Base-by-base conservation (phyloP, 2,113 vertebrate genomes). In the Papio anubis region DNA sequence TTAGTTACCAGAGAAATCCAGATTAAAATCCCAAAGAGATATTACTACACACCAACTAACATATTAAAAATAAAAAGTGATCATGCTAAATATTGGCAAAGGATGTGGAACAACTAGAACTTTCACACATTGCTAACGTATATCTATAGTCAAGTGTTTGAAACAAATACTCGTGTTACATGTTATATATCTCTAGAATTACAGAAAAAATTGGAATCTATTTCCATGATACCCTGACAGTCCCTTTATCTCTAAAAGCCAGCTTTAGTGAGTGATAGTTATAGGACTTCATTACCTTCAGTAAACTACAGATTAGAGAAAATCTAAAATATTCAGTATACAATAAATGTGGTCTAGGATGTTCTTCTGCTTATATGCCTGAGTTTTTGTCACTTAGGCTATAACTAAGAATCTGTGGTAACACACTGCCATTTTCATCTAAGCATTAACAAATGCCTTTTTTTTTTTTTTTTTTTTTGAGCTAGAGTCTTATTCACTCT, bases 311-410 rank as follows among this genome's bases (percentile, higher is more conserved):
- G 45, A 83, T 93, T 70, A 83, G 81, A 78, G 16, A 17, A 82
- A 93, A 78, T 91, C 73, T 93, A 78, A 93, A 96, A 61, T 93
- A 45, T 13, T 96, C 45, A 86, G 5, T 25, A 3, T 88, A 79
- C 17, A 87, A 73, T 21, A 86, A 81, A 27, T 48, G 6, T 72
- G 16, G 43, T 82, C 18, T 76, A 92, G n/a, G 43, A 68, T 93
- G 45, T 88, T 94, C 50, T 88, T 78, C 68, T 61, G n/a, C 25
- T 66, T 93, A 11, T 79, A 81, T 75, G 25, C 12, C 27, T 92
- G 14, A 79, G 45, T 85, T 57, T 93, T 95, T 50, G 50, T 95
- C 94, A 88, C 25, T n/a, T 92, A 85, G 27, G 25, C 27, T 96
- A 45, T 94, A 75, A 83, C 23, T 91, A 50, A 78, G 81, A 79